phyloP scores from a whole-genome alignment of 2,888 invertebrate species.

The Thymelicus sylvestris region DNA sequence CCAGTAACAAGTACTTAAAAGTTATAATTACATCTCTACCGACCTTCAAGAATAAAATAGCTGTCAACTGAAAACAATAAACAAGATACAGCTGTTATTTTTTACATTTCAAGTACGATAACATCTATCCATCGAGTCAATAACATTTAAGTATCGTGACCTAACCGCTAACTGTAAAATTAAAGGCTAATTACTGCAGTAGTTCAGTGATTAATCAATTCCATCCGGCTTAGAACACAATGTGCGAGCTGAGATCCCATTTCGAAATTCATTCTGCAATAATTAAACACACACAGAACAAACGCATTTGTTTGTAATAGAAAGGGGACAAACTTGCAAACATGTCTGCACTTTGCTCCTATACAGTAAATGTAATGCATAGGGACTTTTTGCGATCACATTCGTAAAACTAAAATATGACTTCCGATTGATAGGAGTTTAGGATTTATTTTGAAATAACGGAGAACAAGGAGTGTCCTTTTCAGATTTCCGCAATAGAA shows the following conservation, averaged over 20 bases:
- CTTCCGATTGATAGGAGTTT: no score
- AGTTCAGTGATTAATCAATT: constrained; percentile 61
- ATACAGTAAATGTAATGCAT: no score
- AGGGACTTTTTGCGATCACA: no score
- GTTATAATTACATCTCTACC: not conserved
- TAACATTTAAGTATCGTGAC: constrained; percentile 29
- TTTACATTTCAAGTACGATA: constrained; percentile 12
- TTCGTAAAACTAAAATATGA: not conserved
- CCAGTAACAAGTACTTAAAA: not conserved
- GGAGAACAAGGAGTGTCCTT: no score
- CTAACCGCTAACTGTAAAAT: constrained; percentile 43
- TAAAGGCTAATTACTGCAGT: constrained; percentile 52
- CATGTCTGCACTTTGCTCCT: no score
- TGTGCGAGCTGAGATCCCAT: constrained; percentile 55
- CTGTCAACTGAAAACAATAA: constrained; percentile 24
- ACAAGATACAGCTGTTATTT: constrained; percentile 17
- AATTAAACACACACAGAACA: constrained; percentile 49
- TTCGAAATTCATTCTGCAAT: constrained; percentile 62
- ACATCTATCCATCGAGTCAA: constrained; percentile 29
- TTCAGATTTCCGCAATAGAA: no score
- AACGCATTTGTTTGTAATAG: not conserved
- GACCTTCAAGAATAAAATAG: constrained; percentile 21
- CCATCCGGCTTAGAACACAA: constrained; percentile 60
- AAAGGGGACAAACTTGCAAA: not conserved
- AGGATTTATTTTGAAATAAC: no score